Evolutionary conservation across 2,113 vertebrate species (phyloP), one percentile per base, ranked within the genome.

Genomic region (Solenodon paradoxus): DNA sequence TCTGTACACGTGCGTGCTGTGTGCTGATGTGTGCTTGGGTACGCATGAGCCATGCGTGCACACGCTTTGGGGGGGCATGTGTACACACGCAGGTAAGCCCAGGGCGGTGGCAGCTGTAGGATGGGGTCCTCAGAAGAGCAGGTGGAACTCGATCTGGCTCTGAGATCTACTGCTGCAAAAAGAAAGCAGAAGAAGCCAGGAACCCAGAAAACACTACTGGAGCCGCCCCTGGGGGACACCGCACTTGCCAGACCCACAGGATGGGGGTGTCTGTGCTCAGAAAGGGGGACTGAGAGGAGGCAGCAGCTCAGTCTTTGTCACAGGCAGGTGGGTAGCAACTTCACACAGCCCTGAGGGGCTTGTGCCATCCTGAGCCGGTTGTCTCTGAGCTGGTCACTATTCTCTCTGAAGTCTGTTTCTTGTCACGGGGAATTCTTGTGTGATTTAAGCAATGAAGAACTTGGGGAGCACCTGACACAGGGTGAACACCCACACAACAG

Each of bases 151-250:
- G 78, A 72, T 69, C 55, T 28, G 74, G 30, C 45, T 91, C 40
- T n/a, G 57, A 47, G 72, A 55, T 64, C 51, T 74, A 40, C 53
- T 61, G 24, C 79, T 85, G 10, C 51, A 81, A 61, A 95, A 59
- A 85, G 64, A 95, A 28, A 82, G 45, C 64, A 51, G 59, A 45
- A 69, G 77, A 92, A 90, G 32, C 75, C 53, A 79, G 85, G 90
- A n/a, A 82, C 75, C 82, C 72, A 57, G 28, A 49, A 95, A 96
- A 89, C 80, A 63, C 24, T 63, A 79, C 38, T 55, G 40, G 68
- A 79, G 42, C 66, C n/a, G n/a, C n/a, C n/a, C n/a, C n/a, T n/a
- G n/a, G n/a, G n/a, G n/a, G n/a, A n/a, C n/a, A n/a, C n/a, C n/a
- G n/a, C n/a, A n/a, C n/a, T n/a, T n/a, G n/a, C n/a, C n/a, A n/a